phyloP scores from a whole-genome alignment of 1,140 invertebrate species.

The Hermetia illucens region DNA sequence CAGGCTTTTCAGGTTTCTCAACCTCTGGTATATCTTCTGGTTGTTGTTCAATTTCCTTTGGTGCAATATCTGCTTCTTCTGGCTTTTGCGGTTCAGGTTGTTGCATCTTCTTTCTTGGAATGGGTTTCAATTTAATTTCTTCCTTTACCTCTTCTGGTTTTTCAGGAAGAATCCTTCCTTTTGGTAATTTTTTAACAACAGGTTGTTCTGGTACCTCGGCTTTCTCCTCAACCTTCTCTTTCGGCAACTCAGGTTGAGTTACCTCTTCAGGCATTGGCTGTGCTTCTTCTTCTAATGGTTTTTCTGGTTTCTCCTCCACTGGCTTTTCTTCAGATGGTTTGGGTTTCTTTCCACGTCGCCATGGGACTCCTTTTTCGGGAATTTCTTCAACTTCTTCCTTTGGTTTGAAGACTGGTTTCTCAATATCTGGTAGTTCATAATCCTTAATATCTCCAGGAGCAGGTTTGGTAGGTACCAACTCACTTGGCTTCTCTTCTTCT shows the following conservation, averaged over 20 bases:
- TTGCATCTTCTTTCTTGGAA: constrained; percentile 16
- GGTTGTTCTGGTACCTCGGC: constrained; percentile 30
- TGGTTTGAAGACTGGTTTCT: too few relatives aligned
- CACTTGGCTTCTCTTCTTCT: constrained; percentile 13
- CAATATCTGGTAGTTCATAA: too few relatives aligned
- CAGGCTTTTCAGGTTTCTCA: constrained; percentile 20
- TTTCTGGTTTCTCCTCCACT: constrained; percentile 14
- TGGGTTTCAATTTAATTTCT: constrained; percentile 22
- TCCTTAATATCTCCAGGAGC: too few relatives aligned
- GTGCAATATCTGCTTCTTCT: constrained; percentile 13
- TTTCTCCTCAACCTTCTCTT: constrained; percentile 15
- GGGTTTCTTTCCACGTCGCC: constrained; percentile 14
- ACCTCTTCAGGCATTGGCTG: constrained; percentile 9
- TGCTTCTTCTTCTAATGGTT: constrained; percentile 17
- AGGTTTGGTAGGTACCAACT: too few relatives aligned
- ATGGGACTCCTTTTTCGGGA: too few relatives aligned
- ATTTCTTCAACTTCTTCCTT: too few relatives aligned
- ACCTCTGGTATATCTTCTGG: constrained; percentile 9
- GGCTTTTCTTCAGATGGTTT: constrained; percentile 14
- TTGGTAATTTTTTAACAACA: constrained; percentile 27
- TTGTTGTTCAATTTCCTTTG: constrained; percentile 13
- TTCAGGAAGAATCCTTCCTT: too few relatives aligned
- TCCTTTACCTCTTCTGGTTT: constrained; percentile 25
- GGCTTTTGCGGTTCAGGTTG: constrained; percentile 15
- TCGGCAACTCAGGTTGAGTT: too few relatives aligned